Evolutionary conservation across 2,888 invertebrate genomes (phyloP).

Genomic region (Hoplodrina ambigua): DNA sequence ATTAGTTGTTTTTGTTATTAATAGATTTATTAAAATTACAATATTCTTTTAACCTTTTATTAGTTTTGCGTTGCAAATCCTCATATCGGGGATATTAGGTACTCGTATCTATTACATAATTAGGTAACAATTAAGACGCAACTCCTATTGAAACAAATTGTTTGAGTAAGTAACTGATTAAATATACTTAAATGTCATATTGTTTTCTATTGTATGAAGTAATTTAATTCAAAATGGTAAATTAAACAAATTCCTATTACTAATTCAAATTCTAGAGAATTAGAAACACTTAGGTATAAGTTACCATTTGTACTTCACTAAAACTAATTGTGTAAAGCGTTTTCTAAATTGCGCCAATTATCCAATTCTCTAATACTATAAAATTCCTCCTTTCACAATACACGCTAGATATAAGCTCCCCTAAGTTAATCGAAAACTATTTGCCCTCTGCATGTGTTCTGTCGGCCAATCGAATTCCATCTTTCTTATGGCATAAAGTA

Average conservation of each 20-base stretch:
- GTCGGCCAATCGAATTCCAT: not conserved
- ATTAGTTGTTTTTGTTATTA: constrained; percentile 2
- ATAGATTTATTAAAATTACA: constrained; percentile 21
- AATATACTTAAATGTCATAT: constrained; percentile 5
- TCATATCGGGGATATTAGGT: constrained; percentile 4
- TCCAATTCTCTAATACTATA: not conserved
- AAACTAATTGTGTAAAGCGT: not conserved
- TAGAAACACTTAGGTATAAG: not conserved
- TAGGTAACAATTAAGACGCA: constrained; percentile 17
- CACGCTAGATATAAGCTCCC: not conserved
- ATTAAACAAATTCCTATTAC: not conserved
- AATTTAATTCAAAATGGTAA: not conserved
- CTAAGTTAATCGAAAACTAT: not conserved
- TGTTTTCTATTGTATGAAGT: constrained; percentile 7
- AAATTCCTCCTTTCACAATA: too few species aligned
- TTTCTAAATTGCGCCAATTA: not conserved
- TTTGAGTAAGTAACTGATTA: constrained; percentile 19
- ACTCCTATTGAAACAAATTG: constrained; percentile 31
- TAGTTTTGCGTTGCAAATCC: constrained; percentile 18
- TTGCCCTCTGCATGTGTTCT: not conserved
- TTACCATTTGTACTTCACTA: not conserved
- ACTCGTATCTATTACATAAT: constrained; percentile 37
- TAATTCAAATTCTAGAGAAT: constrained; percentile 5
- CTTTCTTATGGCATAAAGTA: not conserved
- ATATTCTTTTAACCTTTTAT: constrained; percentile 45